Base-by-base conservation (phyloP, 2,888 invertebrate species). In the Heliconius ismenius region DNA sequence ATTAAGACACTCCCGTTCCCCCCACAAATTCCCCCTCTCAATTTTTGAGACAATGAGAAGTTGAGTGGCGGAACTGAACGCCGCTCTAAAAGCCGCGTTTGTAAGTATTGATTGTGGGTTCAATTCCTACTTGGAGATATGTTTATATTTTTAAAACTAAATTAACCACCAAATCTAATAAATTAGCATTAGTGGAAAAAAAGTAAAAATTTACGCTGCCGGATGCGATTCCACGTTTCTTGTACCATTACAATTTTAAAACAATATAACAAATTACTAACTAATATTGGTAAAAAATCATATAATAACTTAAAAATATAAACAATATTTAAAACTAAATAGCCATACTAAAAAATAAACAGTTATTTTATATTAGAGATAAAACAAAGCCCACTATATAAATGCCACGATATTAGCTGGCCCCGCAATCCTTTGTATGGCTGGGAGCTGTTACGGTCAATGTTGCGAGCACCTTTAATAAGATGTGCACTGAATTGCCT, bases 341-440 rank as follows among this genome's bases (percentile, higher is more conserved):
- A 54, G 3, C 9, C 9, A 21, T 21, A 2, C 3, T 54, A n/a
- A n/a, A n/a, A 54, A 69, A 70, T n/a, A 18, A 58, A 70, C 58
- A 36, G 32, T 58, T 54, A 58, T 7, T 70, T 32, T 70, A 70
- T 32, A 70, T 54, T 69, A 32, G 28, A 69, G 28, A 69, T 13
- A 54, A 13, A 54, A 32, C 54, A 70, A 58, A 36, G 58, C 32
- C 1, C 28, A n/a, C 32, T 36, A 58, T 58, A n/a, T 58, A 58
- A 58, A 70, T 24, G 32, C 7, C 58, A 13, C 15, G 32, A 58
- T 58, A 58, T 36, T 58, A 32, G 70, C 58, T 70, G 7, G 54
- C n/a, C 7, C 7, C n/a, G 70, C 69, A 32, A 58, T 70, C 58
- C 70, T 70, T 70, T 58, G 70, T 70, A 70, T 70, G 58, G 70